Evolutionary conservation across 1,140 invertebrate species (phyloP), one percentile per base, ranked within the genome.

Genomic region (Zaprionus inermis): DNA sequence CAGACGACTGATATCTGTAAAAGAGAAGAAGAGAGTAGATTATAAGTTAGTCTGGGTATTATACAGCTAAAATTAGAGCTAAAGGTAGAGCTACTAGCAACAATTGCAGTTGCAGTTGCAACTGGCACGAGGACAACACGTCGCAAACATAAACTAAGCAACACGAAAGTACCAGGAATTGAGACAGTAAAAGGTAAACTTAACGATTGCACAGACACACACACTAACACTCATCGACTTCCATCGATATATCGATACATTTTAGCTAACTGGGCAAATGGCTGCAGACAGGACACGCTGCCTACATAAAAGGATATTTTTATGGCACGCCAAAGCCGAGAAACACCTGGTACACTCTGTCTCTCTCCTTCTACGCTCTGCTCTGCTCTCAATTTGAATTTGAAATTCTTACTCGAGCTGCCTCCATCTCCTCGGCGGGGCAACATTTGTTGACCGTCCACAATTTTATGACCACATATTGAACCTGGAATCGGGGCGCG

Each of bases 1-100:
- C 67, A 92, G 76, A 18, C 91, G 91, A 67, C 82, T 92, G 74
- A 92, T 92, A 91, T 92, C 91, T 92, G 89, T 16, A 4, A 44
- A 9, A 51, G 1, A 54, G n/a, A 44, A 51, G 32, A 24, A 72
- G n/a, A 57, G 56, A 65, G 6, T 7, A 9, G 9, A 38, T 58
- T 38, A 18, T 7, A n/a, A 32, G 22, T 24, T 63, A 54, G 36
- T 64, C 12, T 2, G 14, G n/a, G n/a, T n/a, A n/a, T n/a, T n/a
- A n/a, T n/a, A n/a, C n/a, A n/a, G n/a, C n/a, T n/a, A 20, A 46
- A 46, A 46, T 46, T 46, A 11, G 16, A 46, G 16, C 14, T 46
- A 7, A 18, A 46, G 9, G n/a, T 46, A 2, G n/a, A n/a, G n/a
- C n/a, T n/a, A n/a, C n/a, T n/a, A n/a, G n/a, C n/a, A n/a, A n/a